phyloP scores from a whole-genome alignment of 2,113 vertebrate genomes.

The Gallinago undulata region DNA sequence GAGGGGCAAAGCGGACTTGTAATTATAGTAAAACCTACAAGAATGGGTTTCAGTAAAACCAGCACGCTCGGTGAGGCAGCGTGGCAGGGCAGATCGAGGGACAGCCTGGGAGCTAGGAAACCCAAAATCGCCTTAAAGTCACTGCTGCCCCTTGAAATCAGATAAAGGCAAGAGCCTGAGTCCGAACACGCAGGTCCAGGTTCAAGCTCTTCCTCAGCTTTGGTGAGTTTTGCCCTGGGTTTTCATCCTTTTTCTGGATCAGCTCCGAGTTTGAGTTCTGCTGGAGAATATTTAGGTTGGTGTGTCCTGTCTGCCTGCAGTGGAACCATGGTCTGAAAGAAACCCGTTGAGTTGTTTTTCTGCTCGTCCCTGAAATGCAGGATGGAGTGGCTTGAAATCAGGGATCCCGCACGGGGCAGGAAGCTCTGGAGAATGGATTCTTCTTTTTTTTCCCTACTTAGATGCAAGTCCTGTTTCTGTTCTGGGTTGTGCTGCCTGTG shows the following conservation, averaged over 20 bases:
- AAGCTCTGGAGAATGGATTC: not conserved
- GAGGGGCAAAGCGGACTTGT: not conserved
- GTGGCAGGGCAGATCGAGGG: not conserved
- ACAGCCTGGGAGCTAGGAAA: not conserved
- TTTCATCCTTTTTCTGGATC: not conserved
- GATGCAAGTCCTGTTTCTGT: not conserved
- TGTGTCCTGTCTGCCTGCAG: not conserved
- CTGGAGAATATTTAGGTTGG: not conserved
- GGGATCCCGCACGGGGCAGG: not conserved
- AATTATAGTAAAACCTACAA: not conserved
- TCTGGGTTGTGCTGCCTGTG: not conserved
- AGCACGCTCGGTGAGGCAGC: not conserved
- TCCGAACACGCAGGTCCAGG: accelerated
- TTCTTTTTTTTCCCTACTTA: too few relatives aligned
- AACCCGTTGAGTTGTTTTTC: not conserved
- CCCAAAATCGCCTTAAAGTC: not conserved
- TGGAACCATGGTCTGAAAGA: not conserved
- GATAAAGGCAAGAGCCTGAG: not conserved
- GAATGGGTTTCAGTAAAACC: not conserved
- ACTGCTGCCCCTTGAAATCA: not conserved
- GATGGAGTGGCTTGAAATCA: not conserved
- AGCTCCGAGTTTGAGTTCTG: not conserved
- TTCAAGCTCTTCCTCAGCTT: not conserved
- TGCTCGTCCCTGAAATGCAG: not conserved
- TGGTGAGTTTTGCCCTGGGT: not conserved